Base-by-base conservation (phyloP, 2,113 vertebrate genomes). In the Panurus biarmicus region DNA sequence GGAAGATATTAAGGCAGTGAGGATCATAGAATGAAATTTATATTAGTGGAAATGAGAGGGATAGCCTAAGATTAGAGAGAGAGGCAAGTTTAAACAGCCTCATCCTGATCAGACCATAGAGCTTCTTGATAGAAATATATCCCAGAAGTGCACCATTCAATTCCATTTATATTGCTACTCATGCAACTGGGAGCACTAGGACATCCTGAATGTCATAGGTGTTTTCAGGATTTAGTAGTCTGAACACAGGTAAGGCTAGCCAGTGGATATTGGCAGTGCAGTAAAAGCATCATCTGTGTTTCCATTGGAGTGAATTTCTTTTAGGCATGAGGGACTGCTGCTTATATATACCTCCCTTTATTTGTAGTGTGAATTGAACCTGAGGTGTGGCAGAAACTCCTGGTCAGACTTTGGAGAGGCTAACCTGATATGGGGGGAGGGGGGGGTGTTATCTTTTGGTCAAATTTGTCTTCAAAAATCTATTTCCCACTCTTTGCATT, bases 361-460 rank as follows among this genome's bases (percentile, higher is more conserved):
- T 70, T 93, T 91, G 51, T 24, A 38, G 16, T 11, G 12, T 45
- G 72, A 90, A 94, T 71, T 58, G 71, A 89, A 73, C 11, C 42
- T 57, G 25, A 66, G 22, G 9, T 79, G 26, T 66, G 42, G 18
- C 20, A 80, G 24, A n/a, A 69, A 51, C 45, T 83, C 80, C 54
- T 83, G 7, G 50, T 83, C 45, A 47, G 53, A 17, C 24, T 82
- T 67, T 13, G 6, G 19, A 78, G 8, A 61, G 77, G 36, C 10
- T 65, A 66, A 66, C 9, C 7, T 48, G 25, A 56, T 11, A 16
- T 6, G 19, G 2, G 0, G 0, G n/a, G n/a, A n/a, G n/a, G n/a
- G n/a, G n/a, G n/a, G n/a, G n/a, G n/a, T n/a, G 9, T n/a, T 6
- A 23, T 44, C 24, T 80, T 73, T 70, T 3, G 0, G 23, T 90